Conservation (phyloP, 2,888 invertebrate species). For the Coelopa pilipes region DNA sequence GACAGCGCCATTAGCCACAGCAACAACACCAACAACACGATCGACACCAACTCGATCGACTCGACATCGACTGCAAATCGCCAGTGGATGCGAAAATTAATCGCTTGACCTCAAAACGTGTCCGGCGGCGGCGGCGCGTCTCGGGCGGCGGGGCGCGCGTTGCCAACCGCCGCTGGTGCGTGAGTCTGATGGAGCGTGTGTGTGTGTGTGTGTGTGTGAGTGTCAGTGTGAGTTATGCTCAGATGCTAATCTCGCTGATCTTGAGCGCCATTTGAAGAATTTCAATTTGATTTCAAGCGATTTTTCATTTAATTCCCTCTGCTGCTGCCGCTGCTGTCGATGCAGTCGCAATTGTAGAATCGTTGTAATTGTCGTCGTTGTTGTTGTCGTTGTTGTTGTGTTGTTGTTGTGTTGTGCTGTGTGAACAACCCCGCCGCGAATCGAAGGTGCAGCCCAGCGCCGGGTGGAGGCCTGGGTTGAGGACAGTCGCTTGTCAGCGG, state of each 20-base stretch:
- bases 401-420: not conserved
- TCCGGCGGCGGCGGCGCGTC: not conserved
- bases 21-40: constrained; percentile 21
- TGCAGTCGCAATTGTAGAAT: too few species aligned
- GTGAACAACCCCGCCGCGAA: not conserved
- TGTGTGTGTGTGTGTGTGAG: constrained; percentile 6
- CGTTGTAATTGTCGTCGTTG: not conserved
- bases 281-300: constrained; percentile 22
- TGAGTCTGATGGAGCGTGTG: not conserved
- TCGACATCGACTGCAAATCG: constrained; percentile 3
- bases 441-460: constrained; percentile 30
- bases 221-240: constrained; percentile 20
- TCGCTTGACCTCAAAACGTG: constrained; percentile 31
- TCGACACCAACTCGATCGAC: constrained; percentile 4
- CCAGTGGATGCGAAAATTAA: constrained; percentile 18
- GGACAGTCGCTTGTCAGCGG: constrained; percentile 12
- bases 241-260: constrained; percentile 31
- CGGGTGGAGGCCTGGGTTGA: constrained; percentile 25
- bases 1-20: not conserved
- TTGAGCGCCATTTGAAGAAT: constrained; percentile 34
- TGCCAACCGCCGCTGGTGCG: constrained; percentile 3
- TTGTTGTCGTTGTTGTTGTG: not conserved
- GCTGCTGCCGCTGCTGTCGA: too few species aligned
- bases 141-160: constrained; percentile 1
- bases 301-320: constrained; percentile 1